A percentile compares a stretch with the other conserved stretches of the same genome.
These are phyloP conservation scores for Endotricha flammealis DNA, from an alignment of 2,888 invertebrate species.

Conservation along the genomic window DNA sequence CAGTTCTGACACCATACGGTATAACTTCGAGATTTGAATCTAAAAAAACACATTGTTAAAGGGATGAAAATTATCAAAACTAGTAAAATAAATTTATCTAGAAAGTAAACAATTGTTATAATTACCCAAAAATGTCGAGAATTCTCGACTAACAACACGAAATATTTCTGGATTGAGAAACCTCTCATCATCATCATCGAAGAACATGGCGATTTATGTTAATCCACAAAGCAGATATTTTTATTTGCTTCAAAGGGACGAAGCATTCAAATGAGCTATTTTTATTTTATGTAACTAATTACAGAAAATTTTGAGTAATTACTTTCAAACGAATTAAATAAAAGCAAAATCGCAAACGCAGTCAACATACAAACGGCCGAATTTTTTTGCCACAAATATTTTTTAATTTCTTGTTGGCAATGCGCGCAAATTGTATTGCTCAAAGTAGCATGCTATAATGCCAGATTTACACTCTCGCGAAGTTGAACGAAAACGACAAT, in stretches of 20 bases:
- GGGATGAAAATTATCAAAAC: not conserved
- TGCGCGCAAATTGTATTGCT: no score
- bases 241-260: not conserved
- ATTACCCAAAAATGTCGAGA: slow-evolving; percentile 41
- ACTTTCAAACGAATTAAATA: slow-evolving; percentile 56
- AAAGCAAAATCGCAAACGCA: slow-evolving; percentile 47
- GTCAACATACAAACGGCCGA: slow-evolving; percentile 64
- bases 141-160: slow-evolving; percentile 54
- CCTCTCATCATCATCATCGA: slow-evolving; percentile 49
- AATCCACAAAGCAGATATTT: not conserved
- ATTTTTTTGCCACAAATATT: slow-evolving; percentile 33
- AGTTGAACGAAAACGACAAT: no score
- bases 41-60: slow-evolving; percentile 29
- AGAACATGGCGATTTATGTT: slow-evolving; percentile 48
- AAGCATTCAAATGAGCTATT: slow-evolving; percentile 36
- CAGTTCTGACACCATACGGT: slow-evolving; percentile 43
- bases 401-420: no score
- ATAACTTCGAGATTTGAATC: slow-evolving; percentile 44
- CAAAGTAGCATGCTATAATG: no score
- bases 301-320: slow-evolving; percentile 58
- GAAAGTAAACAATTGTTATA: not conserved
- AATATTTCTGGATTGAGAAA: slow-evolving; percentile 53
- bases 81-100: not conserved
- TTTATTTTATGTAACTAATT: slow-evolving; percentile 28
- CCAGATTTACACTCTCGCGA: no score